These are phyloP conservation scores for Sinopyrophorus schimmeli DNA, from an alignment of 2,888 invertebrate species.

Conservation along the genomic window DNA sequence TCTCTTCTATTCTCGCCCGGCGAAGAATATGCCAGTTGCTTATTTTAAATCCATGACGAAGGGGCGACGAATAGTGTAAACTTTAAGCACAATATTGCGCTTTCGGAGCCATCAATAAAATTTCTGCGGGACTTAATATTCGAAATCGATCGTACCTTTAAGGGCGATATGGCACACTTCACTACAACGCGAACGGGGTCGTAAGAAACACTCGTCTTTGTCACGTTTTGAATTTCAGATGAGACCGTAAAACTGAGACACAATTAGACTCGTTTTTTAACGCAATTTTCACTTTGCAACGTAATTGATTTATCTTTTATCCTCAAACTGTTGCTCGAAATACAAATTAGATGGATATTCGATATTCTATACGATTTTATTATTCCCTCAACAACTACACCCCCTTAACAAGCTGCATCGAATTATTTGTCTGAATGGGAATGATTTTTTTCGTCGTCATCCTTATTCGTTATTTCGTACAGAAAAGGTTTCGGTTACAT, in stretches of 20 bases:
- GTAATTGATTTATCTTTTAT: constrained; percentile 21
- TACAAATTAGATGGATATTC: too few relatives aligned
- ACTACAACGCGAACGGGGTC: constrained; percentile 21
- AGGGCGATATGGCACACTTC: constrained; percentile 17
- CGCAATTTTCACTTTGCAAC: constrained; percentile 21
- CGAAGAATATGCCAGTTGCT: constrained; percentile 13
- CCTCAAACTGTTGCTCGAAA: too few relatives aligned
- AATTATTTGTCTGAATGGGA: too few relatives aligned
- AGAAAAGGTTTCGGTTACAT: too few relatives aligned
- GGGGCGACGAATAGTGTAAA: too few relatives aligned
- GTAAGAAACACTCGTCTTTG: constrained; percentile 26
- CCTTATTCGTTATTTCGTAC: too few relatives aligned
- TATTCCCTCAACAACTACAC: too few relatives aligned
- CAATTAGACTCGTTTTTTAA: constrained; percentile 30
- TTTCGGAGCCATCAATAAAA: constrained; percentile 11
- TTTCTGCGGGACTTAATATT: constrained; percentile 17
- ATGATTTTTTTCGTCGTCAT: too few relatives aligned
- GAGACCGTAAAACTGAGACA: constrained; percentile 23
- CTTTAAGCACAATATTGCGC: neutral
- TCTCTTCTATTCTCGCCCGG: constrained; percentile 19
- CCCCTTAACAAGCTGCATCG: too few relatives aligned
- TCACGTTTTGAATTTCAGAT: constrained; percentile 29
- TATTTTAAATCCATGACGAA: constrained; percentile 2
- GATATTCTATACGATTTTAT: too few relatives aligned
- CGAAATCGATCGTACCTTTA: constrained; percentile 21